Conservation (phyloP, 2,888 invertebrate species). For the Synanthedon andrenaeformis region DNA sequence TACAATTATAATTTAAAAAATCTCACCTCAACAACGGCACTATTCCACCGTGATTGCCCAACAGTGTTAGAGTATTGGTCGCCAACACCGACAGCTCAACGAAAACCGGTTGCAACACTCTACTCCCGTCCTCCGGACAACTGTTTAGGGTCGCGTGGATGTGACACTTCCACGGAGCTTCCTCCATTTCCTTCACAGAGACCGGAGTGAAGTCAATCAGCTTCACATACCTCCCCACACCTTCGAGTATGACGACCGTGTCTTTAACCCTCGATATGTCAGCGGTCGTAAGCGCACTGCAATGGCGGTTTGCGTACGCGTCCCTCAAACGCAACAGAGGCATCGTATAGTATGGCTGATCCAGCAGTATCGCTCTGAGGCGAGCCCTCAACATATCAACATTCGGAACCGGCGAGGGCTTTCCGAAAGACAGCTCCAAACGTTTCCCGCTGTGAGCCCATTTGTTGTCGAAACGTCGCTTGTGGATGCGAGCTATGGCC, state of each 20-base stretch:
- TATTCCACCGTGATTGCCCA: slow-evolving; percentile 81
- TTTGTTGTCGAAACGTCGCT: slow-evolving; percentile 76
- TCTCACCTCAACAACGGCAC: slow-evolving; percentile 82
- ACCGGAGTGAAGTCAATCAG: slow-evolving; percentile 47
- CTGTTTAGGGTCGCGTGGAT: slow-evolving; percentile 47
- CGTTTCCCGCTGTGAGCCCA: slow-evolving; percentile 73
- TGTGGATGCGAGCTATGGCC: slow-evolving; percentile 86
- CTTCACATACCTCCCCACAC: slow-evolving; percentile 54
- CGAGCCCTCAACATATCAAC: slow-evolving; percentile 75
- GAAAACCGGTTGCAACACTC: slow-evolving; percentile 75
- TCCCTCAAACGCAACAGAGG: slow-evolving; percentile 87
- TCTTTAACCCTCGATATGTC: slow-evolving; percentile 82
- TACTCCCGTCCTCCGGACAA: slow-evolving; percentile 50
- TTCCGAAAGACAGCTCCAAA: slow-evolving; percentile 79
- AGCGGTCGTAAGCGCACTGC: slow-evolving; percentile 79
- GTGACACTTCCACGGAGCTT: slow-evolving; percentile 65
- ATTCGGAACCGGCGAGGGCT: slow-evolving; percentile 72
- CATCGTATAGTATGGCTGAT: slow-evolving; percentile 79
- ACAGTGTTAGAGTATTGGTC: slow-evolving; percentile 73
- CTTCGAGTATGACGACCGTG: slow-evolving; percentile 67
- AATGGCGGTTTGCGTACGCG: slow-evolving; percentile 83
- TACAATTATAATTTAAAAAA: too few relatives aligned
- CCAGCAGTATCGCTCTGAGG: slow-evolving; percentile 79
- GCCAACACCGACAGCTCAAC: slow-evolving; percentile 76
- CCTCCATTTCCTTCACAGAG: slow-evolving; percentile 42